Evolutionary conservation across 2,113 vertebrate genomes (phyloP), one percentile per base, ranked within the genome.

Genomic region (rat (Rattus norvegicus)): DNA sequence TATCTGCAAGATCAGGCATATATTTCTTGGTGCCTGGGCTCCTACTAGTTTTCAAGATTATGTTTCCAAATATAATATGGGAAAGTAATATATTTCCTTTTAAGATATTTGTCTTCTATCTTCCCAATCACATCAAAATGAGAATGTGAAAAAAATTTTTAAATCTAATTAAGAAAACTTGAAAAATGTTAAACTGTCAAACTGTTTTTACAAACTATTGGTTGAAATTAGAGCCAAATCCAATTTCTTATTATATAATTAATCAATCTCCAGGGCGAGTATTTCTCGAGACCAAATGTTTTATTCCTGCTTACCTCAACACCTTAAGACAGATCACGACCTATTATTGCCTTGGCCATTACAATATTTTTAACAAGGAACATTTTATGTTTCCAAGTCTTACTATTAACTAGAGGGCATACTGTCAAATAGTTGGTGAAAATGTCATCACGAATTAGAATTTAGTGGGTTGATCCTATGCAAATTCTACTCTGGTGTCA

Each of bases 21-120:
- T 93, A 91, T 89, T 97, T 93, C 39, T 26, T 90, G 28, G 3
- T 56, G 43, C 73, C 70, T 39, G 52, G 79, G 19, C 69, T 39
- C 54, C 16, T 19, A 81, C 17, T 67, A 94, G 56, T 90, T 96
- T 93, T 93, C 69, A 96, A 88, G 97, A 81, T 76, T 92, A 90
- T 63, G 76, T 54, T 65, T 92, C 24, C 1, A 76, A 36, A 52
- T 84, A 88, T 16, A 76, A 43, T 76, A 70, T 84, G 59, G 70
- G 96, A 96, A 97, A 91, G 52, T 43, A 95, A 88, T 83, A n/a
- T 80, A 93, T 92, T 95, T 96, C 56, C 63, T 94, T 72, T 72
- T 65, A 67, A 89, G 52, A 92, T 84, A 83, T 91, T 88, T 76
- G 33, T 65, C 90, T 90, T 90, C 54, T 10, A 88, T 94, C 75